These are phyloP conservation scores for Ciconia boyciana DNA, from an alignment of 2,113 vertebrate species.

Conservation along the genomic window DNA sequence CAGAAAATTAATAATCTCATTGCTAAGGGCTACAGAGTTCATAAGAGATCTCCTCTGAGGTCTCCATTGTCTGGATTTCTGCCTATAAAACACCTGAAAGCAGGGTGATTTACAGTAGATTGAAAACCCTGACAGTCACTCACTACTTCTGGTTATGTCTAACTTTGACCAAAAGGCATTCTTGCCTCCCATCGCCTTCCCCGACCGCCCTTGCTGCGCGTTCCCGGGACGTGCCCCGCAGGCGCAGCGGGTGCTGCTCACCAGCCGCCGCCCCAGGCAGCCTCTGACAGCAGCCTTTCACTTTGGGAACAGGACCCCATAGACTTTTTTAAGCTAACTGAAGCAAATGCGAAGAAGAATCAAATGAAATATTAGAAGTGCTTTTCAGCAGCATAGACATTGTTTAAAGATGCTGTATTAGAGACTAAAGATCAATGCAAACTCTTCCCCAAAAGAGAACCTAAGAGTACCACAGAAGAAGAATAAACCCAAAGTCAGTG, in stretches of 20 bases:
- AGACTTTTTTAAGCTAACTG: too few species aligned
- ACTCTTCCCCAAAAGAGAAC: neutral
- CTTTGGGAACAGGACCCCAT: neutral
- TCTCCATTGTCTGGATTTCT: neutral
- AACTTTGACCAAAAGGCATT: too few species aligned
- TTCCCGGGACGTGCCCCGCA: neutral
- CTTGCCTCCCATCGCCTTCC: neutral
- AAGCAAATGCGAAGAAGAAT: neutral
- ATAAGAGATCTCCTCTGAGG: neutral
- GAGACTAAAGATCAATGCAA: neutral
- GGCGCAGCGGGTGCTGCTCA: neutral
- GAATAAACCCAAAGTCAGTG: neutral
- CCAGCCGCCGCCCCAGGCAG: neutral
- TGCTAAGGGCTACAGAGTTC: neutral
- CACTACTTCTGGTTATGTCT: neutral
- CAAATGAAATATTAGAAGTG: too few species aligned
- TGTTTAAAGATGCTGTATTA: neutral
- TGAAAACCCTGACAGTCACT: fast-evolving
- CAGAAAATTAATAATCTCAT: neutral
- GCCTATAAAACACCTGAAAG: neutral
- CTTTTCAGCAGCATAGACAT: neutral
- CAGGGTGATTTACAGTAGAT: neutral
- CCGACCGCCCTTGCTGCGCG: neutral
- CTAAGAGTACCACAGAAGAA: neutral
- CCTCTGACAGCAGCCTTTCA: neutral